Base-by-base conservation (phyloP, 2,797 vertebrate genomes). In the Macrochelys suwanniensis region DNA sequence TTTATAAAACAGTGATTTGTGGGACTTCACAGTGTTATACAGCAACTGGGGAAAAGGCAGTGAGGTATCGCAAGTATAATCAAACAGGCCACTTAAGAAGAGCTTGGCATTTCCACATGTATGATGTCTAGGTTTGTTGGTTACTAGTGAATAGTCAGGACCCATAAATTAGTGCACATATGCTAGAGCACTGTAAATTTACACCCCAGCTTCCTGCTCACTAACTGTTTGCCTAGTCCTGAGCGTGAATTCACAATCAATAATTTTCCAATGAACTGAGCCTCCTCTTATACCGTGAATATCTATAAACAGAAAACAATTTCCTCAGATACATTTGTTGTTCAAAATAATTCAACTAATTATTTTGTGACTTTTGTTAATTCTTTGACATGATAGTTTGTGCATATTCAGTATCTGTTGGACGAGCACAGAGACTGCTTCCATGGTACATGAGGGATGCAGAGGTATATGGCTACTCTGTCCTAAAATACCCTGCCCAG, bases 1-100 rank as follows among this genome's bases (percentile, higher is more conserved):
- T 94, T 96, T 90, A 83, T 51, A 82, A 84, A 26, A 50, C 53
- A 81, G 85, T 84, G 80, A 49, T 61, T 91, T 10, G 50, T 77
- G 53, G 89, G n/a, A 74, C 65, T 85, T 90, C 50, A 61, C 91
- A 79, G 50, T 76, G n/a, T n/a, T 89, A 25, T 11, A 1, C 7
- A 79, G 5, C 25, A 87, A 21, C 57, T 31, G 85, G 37, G 33
- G 83, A 71, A 84, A 61, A 28, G 54, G n/a, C 47, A 28, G 33
- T 28, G 85, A 77, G 37, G 31, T 11, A 85, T 53, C 1, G 6
- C n/a, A 85, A 1, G 78, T 0, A 0, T 16, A 71, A 71, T 21
- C 16, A 42, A 42, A 71, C 65, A 71, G 79, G 42, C n/a, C 15
- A n/a, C 42, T 49, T 23, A 7, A 42, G 78, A 28, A 74, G 33